Percentiles rank a stretch among this genome's conserved stretches.
Conservation (phyloP, 2,888 invertebrate species). For the Trissoscelio sp. region DNA sequence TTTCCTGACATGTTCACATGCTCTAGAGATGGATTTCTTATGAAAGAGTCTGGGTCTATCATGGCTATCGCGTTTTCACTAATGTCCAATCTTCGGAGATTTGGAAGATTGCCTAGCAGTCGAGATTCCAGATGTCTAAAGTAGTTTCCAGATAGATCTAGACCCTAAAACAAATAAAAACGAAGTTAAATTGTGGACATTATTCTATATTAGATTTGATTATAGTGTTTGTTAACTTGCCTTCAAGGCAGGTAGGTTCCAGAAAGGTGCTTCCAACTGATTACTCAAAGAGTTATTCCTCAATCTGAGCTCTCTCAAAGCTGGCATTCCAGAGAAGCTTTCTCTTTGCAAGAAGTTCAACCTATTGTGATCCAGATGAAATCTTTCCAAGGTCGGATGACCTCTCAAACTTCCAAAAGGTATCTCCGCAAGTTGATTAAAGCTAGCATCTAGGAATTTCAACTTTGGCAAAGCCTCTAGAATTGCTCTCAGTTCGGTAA, state of each 20-base stretch:
- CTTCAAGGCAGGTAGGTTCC: slow-evolving; percentile 93
- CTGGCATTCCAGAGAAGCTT: slow-evolving; percentile 93
- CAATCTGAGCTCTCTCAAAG: slow-evolving; percentile 91
- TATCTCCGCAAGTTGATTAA: slow-evolving; percentile 90
- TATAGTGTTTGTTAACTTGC: slow-evolving; percentile 73
- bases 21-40: slow-evolving; percentile 89
- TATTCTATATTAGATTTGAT: too few species aligned
- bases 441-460: slow-evolving; percentile 91
- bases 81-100: slow-evolving; percentile 90
- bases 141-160: slow-evolving; percentile 91
- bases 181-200: too few species aligned
- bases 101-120: slow-evolving; percentile 90
- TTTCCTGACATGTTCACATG: slow-evolving; percentile 92
- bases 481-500: slow-evolving; percentile 89
- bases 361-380: slow-evolving; percentile 92
- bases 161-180: slow-evolving; percentile 84
- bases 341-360: slow-evolving; percentile 90
- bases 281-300: slow-evolving; percentile 93
- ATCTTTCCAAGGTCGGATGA: slow-evolving; percentile 91
- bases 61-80: slow-evolving; percentile 89
- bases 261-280: slow-evolving; percentile 89
- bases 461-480: slow-evolving; percentile 91
- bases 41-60: slow-evolving; percentile 90
- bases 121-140: slow-evolving; percentile 89
- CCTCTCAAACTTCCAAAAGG: slow-evolving; percentile 91